These are phyloP conservation scores for Semicossyphus pulcher DNA, from an alignment of 2,113 vertebrate species.

Conservation along the genomic window DNA sequence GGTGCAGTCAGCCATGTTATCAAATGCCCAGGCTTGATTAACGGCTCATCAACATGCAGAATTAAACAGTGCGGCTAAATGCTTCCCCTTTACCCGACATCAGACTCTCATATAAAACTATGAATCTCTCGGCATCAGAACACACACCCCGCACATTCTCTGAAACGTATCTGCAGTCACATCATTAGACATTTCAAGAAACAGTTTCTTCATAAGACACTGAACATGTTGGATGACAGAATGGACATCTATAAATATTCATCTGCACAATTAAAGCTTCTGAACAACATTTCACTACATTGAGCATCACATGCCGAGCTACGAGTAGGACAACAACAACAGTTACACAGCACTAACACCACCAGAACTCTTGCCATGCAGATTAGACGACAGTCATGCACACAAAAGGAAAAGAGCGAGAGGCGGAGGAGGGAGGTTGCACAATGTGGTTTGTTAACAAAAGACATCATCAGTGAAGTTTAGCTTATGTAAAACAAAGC, in stretches of 20 bases:
- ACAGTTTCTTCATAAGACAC: constrained; percentile 60
- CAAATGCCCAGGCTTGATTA: constrained; percentile 75
- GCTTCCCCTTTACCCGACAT: constrained; percentile 48
- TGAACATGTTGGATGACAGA: constrained; percentile 58
- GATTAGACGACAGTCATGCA: constrained; percentile 69
- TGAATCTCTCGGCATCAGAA: constrained; percentile 35
- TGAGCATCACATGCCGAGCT: constrained; percentile 58
- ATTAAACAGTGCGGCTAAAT: constrained; percentile 68
- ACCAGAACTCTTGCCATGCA: constrained; percentile 67
- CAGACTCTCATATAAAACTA: constrained; percentile 60
- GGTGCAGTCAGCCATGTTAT: constrained; percentile 77
- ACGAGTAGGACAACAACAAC: constrained; percentile 42
- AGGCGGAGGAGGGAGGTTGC: constrained; percentile 50
- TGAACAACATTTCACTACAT: constrained; percentile 60
- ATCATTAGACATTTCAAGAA: constrained; percentile 47
- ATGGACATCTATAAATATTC: constrained; percentile 44
- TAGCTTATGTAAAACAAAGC: constrained; percentile 53
- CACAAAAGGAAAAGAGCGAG: constrained; percentile 42
- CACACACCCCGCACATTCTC: constrained; percentile 27
- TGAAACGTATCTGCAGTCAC: constrained; percentile 36
- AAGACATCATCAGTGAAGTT: constrained; percentile 39
- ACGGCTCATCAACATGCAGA: constrained; percentile 76
- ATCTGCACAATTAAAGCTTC: constrained; percentile 49
- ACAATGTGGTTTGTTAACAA: constrained; percentile 44
- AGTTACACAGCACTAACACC: constrained; percentile 53